Conservation (phyloP, 2,888 invertebrate species). For the Eurytoma californica region DNA sequence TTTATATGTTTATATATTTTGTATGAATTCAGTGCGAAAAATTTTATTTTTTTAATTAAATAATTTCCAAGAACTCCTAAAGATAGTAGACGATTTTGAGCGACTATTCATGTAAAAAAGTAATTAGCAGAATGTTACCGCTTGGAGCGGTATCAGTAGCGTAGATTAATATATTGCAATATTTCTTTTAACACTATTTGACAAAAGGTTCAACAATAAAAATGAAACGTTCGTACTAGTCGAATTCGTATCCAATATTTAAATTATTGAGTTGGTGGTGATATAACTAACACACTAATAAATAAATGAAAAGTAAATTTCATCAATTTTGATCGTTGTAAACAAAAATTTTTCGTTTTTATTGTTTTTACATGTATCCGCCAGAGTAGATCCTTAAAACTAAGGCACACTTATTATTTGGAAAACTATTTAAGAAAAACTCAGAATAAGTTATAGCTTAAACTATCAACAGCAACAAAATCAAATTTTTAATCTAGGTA, state of each 20-base stretch:
- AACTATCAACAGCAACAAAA: conserved; percentile 54
- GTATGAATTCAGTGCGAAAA: conserved; percentile 41
- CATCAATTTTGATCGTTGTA: neutral
- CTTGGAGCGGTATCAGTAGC: conserved; percentile 2
- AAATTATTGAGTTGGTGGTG: too few relatives aligned
- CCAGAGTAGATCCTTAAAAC: conserved; percentile 43
- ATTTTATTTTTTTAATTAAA: conserved; percentile 41
- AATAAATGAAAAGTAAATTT: neutral
- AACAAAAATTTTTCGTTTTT: conserved; percentile 28
- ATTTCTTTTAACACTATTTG: neutral
- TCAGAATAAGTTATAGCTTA: conserved; percentile 45
- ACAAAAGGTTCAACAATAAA: neutral
- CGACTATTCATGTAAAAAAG: neutral
- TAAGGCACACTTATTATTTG: conserved; percentile 26
- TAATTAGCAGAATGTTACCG: conserved; percentile 19
- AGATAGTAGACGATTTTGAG: conserved; percentile 21
- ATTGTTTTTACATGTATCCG: conserved; percentile 26
- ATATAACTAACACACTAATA: neutral
- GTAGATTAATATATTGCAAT: conserved; percentile 15
- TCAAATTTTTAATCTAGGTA: conserved; percentile 46
- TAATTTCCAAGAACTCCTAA: conserved; percentile 17
- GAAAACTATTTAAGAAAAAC: conserved; percentile 23
- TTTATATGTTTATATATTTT: conserved; percentile 52
- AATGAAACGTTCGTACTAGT: neutral
- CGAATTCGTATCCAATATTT: too few relatives aligned